phyloP scores from a whole-genome alignment of 1,140 invertebrate species.

The Aphaenogaster rudis region DNA sequence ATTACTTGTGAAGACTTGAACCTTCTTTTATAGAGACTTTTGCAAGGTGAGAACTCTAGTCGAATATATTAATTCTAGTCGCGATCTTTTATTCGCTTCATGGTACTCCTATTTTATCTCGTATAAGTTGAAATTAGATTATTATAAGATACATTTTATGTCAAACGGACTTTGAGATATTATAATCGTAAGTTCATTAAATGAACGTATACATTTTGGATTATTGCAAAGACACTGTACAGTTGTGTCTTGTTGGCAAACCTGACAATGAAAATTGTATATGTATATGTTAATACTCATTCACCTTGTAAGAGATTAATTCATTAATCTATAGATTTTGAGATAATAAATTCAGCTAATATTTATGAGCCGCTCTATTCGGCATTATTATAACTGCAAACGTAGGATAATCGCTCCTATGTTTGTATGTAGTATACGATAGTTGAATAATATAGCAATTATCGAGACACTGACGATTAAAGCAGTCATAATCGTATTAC shows the following conservation, averaged over 20 bases:
- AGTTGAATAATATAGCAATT: slow-evolving; percentile 31
- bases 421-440: slow-evolving; percentile 64
- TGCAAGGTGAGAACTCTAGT: slow-evolving; percentile 81
- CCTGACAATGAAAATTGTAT: slow-evolving; percentile 28
- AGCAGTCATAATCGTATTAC: slow-evolving; percentile 1
- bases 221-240: slow-evolving; percentile 66
- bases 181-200: slow-evolving; percentile 57
- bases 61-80: slow-evolving; percentile 82
- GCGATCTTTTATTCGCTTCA: slow-evolving; percentile 75
- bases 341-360: slow-evolving; percentile 50
- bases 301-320: slow-evolving; percentile 53
- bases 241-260: slow-evolving; percentile 55
- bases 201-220: slow-evolving; percentile 64
- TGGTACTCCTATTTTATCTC: slow-evolving; percentile 53
- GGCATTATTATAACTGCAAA: slow-evolving; percentile 48
- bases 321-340: slow-evolving; percentile 46
- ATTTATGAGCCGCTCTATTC: slow-evolving; percentile 14
- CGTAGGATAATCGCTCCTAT: slow-evolving; percentile 57
- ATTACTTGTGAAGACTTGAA: slow-evolving; percentile 53
- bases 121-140: slow-evolving; percentile 56
- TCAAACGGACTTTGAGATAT: slow-evolving; percentile 56
- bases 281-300: slow-evolving; percentile 27
- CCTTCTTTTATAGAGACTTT: slow-evolving; percentile 55
- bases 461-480: slow-evolving; percentile 24
- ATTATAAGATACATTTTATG: slow-evolving; percentile 64